These are phyloP conservation scores for Athalia circularis DNA, from an alignment of 2,888 invertebrate species.

Conservation along the genomic window DNA sequence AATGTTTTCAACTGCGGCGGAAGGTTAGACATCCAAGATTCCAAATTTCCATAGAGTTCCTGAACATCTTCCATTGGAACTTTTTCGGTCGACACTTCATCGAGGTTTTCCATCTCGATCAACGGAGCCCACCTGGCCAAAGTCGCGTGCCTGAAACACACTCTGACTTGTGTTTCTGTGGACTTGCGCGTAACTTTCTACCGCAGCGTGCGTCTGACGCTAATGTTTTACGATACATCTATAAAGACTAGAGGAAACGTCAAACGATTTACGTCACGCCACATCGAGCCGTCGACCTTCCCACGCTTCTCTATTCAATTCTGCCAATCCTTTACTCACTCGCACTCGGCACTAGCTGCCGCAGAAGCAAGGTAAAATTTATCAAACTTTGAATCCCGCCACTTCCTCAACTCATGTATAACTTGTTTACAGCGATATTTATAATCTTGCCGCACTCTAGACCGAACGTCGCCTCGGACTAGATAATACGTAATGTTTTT, in stretches of 20 bases:
- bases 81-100: slow-evolving; percentile 5
- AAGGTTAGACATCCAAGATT: slow-evolving; percentile 84
- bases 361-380: not conserved
- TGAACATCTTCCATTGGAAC: slow-evolving; percentile 4
- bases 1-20: slow-evolving; percentile 78
- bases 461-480: too few species aligned
- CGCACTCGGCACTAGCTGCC: too few species aligned
- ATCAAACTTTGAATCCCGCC: not conserved
- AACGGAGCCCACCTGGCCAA: not conserved
- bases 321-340: too few species aligned
- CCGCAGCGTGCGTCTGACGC: slow-evolving; percentile 18
- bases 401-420: too few species aligned
- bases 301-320: slow-evolving; percentile 11
- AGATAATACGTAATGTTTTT: too few species aligned
- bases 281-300: slow-evolving; percentile 19
- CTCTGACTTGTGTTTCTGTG: not conserved
- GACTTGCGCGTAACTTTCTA: slow-evolving; percentile 9
- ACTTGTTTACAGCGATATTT: too few species aligned
- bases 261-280: not conserved
- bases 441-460: too few species aligned
- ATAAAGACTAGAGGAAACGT: not conserved
- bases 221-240: not conserved
- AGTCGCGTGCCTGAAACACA: not conserved
- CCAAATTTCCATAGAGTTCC: slow-evolving; percentile 72
- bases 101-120: slow-evolving; percentile 5